These are phyloP conservation scores for Gasterosteus nipponicus DNA, from an alignment of 2,113 vertebrate genomes.

Conservation along the genomic window DNA sequence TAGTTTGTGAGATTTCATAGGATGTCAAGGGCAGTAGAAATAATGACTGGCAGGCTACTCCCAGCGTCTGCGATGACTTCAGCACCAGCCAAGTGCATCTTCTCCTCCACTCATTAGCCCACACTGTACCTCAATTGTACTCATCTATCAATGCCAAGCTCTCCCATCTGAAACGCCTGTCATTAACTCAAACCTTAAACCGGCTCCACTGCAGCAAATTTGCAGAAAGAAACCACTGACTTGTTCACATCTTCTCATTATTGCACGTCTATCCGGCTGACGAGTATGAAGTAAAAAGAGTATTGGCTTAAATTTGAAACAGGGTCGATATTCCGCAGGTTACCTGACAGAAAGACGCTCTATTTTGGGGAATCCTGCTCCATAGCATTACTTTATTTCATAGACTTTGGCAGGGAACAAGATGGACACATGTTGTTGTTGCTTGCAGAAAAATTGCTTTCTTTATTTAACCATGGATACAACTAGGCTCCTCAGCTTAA, in stretches of 20 bases:
- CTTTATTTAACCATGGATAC: not conserved
- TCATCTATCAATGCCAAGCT: constrained; percentile 68
- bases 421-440: not conserved
- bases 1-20: constrained; percentile 1
- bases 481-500: not conserved
- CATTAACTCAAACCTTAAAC: constrained; percentile 50
- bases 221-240: constrained; percentile 30
- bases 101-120: constrained; percentile 65
- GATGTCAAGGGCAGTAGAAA: constrained; percentile 62
- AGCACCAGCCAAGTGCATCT: constrained; percentile 54
- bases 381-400: constrained; percentile 14
- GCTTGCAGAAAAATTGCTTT: not conserved
- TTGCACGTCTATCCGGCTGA: constrained; percentile 29
- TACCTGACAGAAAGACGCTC: constrained; percentile 47
- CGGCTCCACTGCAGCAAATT: constrained; percentile 9
- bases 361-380: constrained; percentile 56
- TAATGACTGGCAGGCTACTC: constrained; percentile 47
- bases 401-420: constrained; percentile 2
- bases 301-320: constrained; percentile 43
- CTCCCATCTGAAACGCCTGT: constrained; percentile 40
- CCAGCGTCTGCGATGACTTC: constrained; percentile 43
- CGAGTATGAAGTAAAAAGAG: constrained; percentile 26
- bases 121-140: constrained; percentile 50
- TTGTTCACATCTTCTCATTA: constrained; percentile 30
- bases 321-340: constrained; percentile 44